phyloP scores from a whole-genome alignment of 2,797 vertebrate genomes.

The Ctenochaetus hawaiiensis region DNA sequence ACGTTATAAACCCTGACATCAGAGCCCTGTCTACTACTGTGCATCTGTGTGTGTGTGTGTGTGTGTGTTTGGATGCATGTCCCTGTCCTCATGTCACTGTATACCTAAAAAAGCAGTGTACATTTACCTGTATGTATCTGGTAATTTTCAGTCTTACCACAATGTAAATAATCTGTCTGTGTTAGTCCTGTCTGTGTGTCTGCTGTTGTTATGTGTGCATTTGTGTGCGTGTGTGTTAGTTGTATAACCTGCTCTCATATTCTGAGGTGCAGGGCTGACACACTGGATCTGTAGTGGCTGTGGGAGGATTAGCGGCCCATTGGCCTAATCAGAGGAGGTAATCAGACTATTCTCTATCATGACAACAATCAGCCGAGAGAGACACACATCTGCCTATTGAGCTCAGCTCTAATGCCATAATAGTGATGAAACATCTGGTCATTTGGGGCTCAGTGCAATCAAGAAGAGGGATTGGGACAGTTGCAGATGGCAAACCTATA shows the following conservation, averaged over 20 bases:
- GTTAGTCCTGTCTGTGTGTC: slow-evolving; percentile 8
- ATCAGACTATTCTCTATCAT: slow-evolving; percentile 82
- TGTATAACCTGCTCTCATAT: slow-evolving; percentile 56
- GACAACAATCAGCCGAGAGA: slow-evolving; percentile 81
- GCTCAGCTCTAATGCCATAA: slow-evolving; percentile 87
- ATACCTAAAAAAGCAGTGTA: neutral
- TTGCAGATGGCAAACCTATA: slow-evolving; percentile 83
- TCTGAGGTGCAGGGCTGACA: slow-evolving; percentile 54
- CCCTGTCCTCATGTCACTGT: neutral
- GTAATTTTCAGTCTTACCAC: neutral
- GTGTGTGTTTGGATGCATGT: slow-evolving; percentile 15
- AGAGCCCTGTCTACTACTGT: slow-evolving; percentile 31
- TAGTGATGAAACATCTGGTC: slow-evolving; percentile 88
- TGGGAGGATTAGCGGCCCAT: slow-evolving; percentile 76
- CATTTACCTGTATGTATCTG: slow-evolving; percentile 16
- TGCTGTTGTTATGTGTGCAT: neutral
- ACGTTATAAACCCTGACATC: slow-evolving; percentile 72
- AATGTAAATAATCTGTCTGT: slow-evolving; percentile 16
- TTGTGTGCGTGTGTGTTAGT: slow-evolving; percentile 6
- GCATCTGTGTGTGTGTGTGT: slow-evolving; percentile 23
- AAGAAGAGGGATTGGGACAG: slow-evolving; percentile 79
- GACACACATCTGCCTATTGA: slow-evolving; percentile 87
- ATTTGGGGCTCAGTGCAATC: slow-evolving; percentile 82
- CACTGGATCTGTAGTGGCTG: slow-evolving; percentile 56
- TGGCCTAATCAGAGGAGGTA: slow-evolving; percentile 82